Base-by-base conservation (phyloP, 2,797 vertebrate species). In the Lutjanus argentimaculatus region DNA sequence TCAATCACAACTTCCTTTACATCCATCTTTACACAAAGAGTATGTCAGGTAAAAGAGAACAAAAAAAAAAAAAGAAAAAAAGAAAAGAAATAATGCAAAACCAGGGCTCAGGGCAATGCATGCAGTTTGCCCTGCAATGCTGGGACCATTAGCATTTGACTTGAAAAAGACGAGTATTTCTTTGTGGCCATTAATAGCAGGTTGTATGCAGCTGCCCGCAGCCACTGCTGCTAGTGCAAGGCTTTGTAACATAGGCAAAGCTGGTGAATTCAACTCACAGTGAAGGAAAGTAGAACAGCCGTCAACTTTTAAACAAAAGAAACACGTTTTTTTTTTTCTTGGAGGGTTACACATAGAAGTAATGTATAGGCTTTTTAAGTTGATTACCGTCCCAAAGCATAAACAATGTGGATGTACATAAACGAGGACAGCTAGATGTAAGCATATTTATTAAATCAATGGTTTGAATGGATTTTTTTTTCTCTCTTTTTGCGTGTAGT, bases 381-480 rank as follows among this genome's bases (percentile, higher is more conserved):
- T 93, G 80, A 91, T 94, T 92, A 84, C 85, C 82, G 82, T 95
- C 91, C 92, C 89, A 88, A 94, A 95, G 91, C 92, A 93, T 93
- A 94, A 92, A 91, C 85, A 93, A 89, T 90, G 90, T 92, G 90
- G 91, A 93, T 95, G 95, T 95, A 95, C 79, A 95, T 94, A 94
- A 89, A 86, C 72, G 81, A 93, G 92, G 92, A 94, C 93, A 91
- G 89, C 89, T 94, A 95, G 94, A 92, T 92, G 91, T 94, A 92
- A 93, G 90, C 88, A 87, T 95, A 95, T 95, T 95, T 95, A 95
- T 91, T 89, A 85, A 93, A 91, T 93, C 90, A 90, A 88, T 71
- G 87, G 89, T 94, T 93, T 94, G 94, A 94, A 93, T 93, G 92
- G 84, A 80, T 88, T 92, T 94, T 88, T 36, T 77, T 85, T 81